phyloP scores from a whole-genome alignment of 1,140 invertebrate genomes.

The Zaprionus tsacasi region DNA sequence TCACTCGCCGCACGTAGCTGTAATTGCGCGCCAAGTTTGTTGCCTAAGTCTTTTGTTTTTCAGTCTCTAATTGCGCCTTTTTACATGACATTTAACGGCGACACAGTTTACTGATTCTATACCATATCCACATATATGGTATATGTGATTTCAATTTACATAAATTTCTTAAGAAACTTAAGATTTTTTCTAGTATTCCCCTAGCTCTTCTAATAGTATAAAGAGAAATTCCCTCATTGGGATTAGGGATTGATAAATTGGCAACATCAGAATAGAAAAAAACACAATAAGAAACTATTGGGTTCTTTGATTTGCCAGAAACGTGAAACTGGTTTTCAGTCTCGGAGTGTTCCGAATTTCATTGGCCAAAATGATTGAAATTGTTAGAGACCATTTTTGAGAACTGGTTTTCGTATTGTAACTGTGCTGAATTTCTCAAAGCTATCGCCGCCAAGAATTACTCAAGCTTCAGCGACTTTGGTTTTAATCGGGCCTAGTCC shows the following conservation, averaged over 20 bases:
- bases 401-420: conserved; percentile 60
- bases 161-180: background rate
- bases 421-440: conserved; percentile 59
- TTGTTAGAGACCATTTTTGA: conserved; percentile 29
- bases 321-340: conserved; percentile 27
- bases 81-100: conserved; percentile 6
- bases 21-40: conserved; percentile 67
- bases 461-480: conserved; percentile 37
- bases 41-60: conserved; percentile 76
- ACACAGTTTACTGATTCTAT: conserved; percentile 5
- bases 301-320: conserved; percentile 10
- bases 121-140: background rate
- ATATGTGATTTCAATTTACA: background rate
- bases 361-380: conserved; percentile 9
- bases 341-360: conserved; percentile 11
- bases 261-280: conserved; percentile 9
- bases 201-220: background rate
- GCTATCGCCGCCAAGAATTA: conserved; percentile 32
- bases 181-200: background rate
- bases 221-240: background rate
- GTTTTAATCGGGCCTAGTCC: conserved; percentile 50
- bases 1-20: conserved; percentile 59
- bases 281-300: conserved; percentile 12
- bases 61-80: background rate
- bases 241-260: conserved; percentile 1